phyloP scores from a whole-genome alignment of 2,888 invertebrate genomes.

The Frankliniella intonsa region DNA sequence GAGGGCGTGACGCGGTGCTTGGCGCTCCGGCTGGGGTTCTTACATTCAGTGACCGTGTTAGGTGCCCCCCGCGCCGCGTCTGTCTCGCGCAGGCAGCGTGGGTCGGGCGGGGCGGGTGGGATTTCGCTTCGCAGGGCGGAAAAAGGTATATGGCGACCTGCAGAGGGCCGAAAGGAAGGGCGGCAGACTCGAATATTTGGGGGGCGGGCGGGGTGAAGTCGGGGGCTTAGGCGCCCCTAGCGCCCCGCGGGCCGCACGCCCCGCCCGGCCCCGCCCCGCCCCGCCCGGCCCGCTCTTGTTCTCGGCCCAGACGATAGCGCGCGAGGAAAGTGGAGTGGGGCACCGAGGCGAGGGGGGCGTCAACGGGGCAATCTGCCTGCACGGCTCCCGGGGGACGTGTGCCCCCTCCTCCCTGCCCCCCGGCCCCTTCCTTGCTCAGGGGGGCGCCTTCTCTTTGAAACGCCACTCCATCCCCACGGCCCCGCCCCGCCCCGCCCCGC shows the following conservation, averaged over 20 bases:
- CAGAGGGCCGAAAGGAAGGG: too few relatives aligned
- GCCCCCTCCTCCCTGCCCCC: neutral
- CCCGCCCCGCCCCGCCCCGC: neutral
- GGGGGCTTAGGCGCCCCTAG: neutral
- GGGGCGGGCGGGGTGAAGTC: too few relatives aligned
- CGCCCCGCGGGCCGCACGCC: neutral
- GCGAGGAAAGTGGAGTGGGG: neutral
- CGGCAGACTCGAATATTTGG: too few relatives aligned
- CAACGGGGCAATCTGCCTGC: conserved; percentile 18
- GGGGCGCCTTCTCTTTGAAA: neutral
- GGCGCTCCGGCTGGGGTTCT: neutral
- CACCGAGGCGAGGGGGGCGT: neutral
- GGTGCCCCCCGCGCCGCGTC: too few relatives aligned
- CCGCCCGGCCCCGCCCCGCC: neutral
- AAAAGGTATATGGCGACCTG: too few relatives aligned
- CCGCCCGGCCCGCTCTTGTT: neutral
- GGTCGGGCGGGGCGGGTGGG: too few relatives aligned
- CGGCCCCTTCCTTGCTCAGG: neutral
- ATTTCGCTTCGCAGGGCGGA: too few relatives aligned
- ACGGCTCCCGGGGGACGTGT: conserved; percentile 2
- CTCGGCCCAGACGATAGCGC: neutral
- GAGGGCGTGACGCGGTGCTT: neutral
- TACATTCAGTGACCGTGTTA: too few relatives aligned
- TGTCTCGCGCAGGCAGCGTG: too few relatives aligned
- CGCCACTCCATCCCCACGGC: neutral